Percentiles rank a stretch among this genome's conserved stretches.
phyloP scores from a whole-genome alignment of 1,140 invertebrate species.

The Mizuhopecten yessoensis region DNA sequence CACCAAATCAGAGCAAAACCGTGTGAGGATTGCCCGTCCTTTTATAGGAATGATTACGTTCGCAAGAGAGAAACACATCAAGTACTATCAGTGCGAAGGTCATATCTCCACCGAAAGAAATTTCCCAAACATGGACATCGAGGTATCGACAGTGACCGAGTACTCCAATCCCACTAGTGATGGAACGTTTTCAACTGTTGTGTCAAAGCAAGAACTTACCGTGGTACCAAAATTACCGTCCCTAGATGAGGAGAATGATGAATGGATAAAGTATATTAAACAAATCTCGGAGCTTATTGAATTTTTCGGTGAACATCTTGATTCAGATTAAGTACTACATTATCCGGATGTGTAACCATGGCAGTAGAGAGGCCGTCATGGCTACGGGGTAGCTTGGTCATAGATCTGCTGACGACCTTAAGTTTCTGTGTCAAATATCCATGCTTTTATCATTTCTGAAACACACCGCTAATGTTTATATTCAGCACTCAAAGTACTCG shows the following conservation, averaged over 20 bases:
- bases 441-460: too few relatives aligned
- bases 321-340: background rate
- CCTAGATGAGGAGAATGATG: background rate
- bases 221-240: slow-evolving; percentile 43
- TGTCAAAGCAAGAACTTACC: background rate
- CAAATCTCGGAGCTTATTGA: slow-evolving; percentile 40
- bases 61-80: slow-evolving; percentile 45
- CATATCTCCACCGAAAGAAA: background rate
- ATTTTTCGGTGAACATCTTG: slow-evolving; percentile 38
- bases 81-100: background rate
- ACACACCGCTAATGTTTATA: too few relatives aligned
- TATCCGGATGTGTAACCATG: too few relatives aligned
- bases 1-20: too few relatives aligned
- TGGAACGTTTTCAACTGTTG: background rate
- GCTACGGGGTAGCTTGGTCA: too few relatives aligned
- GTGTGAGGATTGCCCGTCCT: too few relatives aligned
- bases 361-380: too few relatives aligned
- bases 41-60: too few relatives aligned
- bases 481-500: too few relatives aligned
- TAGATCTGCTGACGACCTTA: too few relatives aligned
- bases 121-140: slow-evolving; percentile 24
- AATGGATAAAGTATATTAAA: slow-evolving; percentile 4
- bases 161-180: background rate
- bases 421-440: too few relatives aligned
- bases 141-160: slow-evolving; percentile 29